phyloP scores from a whole-genome alignment of 1,140 invertebrate genomes.

The Lethocerus indicus region DNA sequence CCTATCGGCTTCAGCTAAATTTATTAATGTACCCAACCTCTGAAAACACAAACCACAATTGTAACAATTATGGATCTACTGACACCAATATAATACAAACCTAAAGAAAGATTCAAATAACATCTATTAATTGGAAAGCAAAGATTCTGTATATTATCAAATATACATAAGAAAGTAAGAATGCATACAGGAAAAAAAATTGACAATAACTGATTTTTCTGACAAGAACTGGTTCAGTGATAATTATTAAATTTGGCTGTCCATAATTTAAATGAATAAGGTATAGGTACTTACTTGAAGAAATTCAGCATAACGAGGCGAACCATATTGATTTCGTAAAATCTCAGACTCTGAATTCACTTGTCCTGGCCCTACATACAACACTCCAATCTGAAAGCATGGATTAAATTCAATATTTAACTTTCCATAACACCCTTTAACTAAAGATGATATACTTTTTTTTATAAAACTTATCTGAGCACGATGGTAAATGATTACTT shows the following conservation, averaged over 20 bases:
- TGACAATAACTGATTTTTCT: not conserved
- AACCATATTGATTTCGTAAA: conserved; percentile 73
- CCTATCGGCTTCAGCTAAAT: conserved; percentile 58
- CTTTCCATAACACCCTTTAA: too few relatives aligned
- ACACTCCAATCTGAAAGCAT: conserved; percentile 51
- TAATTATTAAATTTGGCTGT: too few relatives aligned
- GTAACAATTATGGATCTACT: not conserved
- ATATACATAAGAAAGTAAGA: too few relatives aligned
- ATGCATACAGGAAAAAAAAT: too few relatives aligned
- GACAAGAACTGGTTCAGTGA: not conserved
- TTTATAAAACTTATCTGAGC: too few relatives aligned
- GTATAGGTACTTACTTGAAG: conserved; percentile 34
- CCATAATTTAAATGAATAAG: too few relatives aligned
- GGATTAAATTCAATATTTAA: too few relatives aligned
- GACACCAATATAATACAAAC: not conserved
- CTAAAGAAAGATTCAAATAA: not conserved
- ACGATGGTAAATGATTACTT: too few relatives aligned
- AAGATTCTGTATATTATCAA: too few relatives aligned
- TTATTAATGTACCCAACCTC: conserved; percentile 67
- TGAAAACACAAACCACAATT: conserved; percentile 29
- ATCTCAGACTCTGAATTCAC: conserved; percentile 73
- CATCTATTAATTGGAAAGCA: not conserved
- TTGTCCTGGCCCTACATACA: conserved; percentile 82
- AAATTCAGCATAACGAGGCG: conserved; percentile 38
- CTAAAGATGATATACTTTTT: too few relatives aligned